Base-by-base conservation (phyloP, 2,113 vertebrate genomes). In the Octodon degus region DNA sequence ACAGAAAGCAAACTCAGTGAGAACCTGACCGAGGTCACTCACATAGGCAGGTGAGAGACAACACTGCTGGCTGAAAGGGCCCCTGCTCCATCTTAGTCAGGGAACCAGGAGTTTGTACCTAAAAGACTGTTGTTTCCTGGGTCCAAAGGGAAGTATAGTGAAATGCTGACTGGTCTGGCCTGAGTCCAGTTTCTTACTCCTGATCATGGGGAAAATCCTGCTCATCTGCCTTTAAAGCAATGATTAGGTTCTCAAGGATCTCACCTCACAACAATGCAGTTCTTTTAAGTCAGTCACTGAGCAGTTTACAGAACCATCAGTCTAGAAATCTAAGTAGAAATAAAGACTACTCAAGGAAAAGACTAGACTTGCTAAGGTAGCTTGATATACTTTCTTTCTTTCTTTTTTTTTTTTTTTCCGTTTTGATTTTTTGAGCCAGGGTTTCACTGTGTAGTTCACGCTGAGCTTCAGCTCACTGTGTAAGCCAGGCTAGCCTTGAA, bases 131-230 rank as follows among this genome's bases (percentile, higher is more conserved):
- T 72, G 63, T 25, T 88, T 92, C n/a, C 63, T 85, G 13, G 80
- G 30, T 72, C 27, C 65, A 32, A 70, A 88, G 70, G 62, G 40
- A 72, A 91, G 47, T 77, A 77, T 32, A 82, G 40, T 68, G 65
- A 80, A 97, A 72, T 37, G n/a, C 62, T 95, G 94, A 91, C 24
- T 89, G 84, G 25, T 70, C 55, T n/a, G 32, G 89, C 86, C 70
- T 86, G 63, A 55, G 53, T 63, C 50, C 81, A 68, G 65, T 96
- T 90, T 77, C 92, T 86, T 90, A 90, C 55, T 90, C 72, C 43
- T 96, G 62, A 24, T 34, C 67, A 43, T 16, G 25, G 90, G 86
- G 65, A 95, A 96, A 96, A 67, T 96, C 86, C 74, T 97, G 90
- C 63, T 81, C 25, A 88, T 82, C 13, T 92, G 20, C 50, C 50